Base-by-base conservation (phyloP, 2,113 vertebrate genomes). In the Podarcis raffonei region DNA sequence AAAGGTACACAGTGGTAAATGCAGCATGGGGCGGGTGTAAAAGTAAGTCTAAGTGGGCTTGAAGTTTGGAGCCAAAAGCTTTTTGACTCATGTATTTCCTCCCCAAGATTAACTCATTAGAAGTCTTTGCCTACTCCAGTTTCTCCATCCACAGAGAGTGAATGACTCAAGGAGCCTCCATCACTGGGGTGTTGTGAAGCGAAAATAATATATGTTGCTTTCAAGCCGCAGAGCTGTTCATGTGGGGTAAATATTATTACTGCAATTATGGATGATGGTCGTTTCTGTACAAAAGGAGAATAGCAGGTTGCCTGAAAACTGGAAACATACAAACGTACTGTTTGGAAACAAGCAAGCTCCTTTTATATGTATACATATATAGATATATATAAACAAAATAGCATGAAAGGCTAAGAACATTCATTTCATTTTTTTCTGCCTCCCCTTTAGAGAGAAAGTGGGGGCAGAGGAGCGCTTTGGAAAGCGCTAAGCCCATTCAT, bases 301-400 rank as follows among this genome's bases (percentile, higher is more conserved):
- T 75, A 91, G 87, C 89, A 92, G 53, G 23, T 27, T 90, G 20
- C 32, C 89, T 79, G 65, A 87, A 86, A 91, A 85, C 5, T 69
- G 71, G 13, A 90, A 94, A 92, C 37, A 92, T 20, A 81, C 62
- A 25, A 87, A 86, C 59, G 27, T 77, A 91, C n/a, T 78, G 78
- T 48, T 57, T 94, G 83, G 85, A 89, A 95, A 93, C 84, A 90
- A 84, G 72, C 30, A 91, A 53, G 3, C 42, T n/a, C 89, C 80
- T 37, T 18, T 77, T 88, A 53, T 1, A 20, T 22, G 5, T 8
- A 27, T 25, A 69, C 22, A 69, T 53, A 53, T 53, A 53, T 53
- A 53, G 9, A 53, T 53, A 53, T 53, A 23, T 25, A 69, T 25
- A 86, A 84, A 92, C 81, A 18, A 81, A 62, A 88, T 87, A 57